These are phyloP conservation scores for Eulacestoma nigropectus DNA, from an alignment of 2,113 vertebrate genomes.

Conservation along the genomic window DNA sequence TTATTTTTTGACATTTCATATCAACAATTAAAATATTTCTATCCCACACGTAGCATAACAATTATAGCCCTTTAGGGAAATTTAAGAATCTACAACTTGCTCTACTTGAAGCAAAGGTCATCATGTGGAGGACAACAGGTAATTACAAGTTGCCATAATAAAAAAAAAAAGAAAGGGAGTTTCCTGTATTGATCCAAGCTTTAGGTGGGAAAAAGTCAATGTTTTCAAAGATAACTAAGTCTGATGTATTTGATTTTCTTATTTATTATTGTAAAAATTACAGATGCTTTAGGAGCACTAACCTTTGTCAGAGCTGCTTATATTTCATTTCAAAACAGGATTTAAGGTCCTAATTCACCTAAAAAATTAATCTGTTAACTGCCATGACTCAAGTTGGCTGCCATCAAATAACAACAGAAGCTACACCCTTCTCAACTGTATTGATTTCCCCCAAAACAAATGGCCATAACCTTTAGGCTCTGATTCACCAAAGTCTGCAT, in stretches of 20 bases:
- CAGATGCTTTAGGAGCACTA: neutral
- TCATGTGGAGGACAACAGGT: neutral
- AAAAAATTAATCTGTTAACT: neutral
- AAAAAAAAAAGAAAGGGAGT: neutral
- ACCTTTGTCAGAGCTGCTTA: neutral
- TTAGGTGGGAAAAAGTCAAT: neutral
- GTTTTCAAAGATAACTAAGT: neutral
- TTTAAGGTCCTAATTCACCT: neutral
- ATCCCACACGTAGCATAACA: neutral
- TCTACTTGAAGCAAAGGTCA: neutral
- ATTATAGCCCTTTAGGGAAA: conserved; percentile 34
- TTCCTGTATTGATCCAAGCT: neutral
- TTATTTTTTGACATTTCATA: neutral
- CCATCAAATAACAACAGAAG: neutral
- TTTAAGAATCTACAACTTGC: neutral
- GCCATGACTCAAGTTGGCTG: neutral
- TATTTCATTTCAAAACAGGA: neutral
- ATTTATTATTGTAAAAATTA: neutral
- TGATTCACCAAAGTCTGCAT: neutral
- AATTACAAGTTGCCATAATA: neutral
- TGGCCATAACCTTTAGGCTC: neutral
- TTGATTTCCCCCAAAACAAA: neutral
- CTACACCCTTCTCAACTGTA: neutral
- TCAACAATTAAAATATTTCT: conserved; percentile 7
- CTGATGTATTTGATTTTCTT: neutral